Evolutionary conservation across 1,140 invertebrate genomes (phyloP).

Genomic region (Pseudomyrmex flavicornis): DNA sequence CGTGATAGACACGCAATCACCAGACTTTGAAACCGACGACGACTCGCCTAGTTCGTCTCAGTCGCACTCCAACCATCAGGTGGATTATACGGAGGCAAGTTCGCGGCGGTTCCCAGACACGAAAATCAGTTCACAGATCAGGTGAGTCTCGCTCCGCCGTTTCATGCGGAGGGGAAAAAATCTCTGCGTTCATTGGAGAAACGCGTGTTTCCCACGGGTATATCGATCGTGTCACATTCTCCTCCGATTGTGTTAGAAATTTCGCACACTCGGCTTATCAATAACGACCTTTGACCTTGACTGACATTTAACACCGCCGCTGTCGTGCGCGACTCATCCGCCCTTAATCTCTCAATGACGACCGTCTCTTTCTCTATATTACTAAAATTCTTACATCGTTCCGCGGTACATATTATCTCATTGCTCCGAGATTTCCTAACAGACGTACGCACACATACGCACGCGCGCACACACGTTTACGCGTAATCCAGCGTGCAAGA

Average conservation of each 20-base stretch:
- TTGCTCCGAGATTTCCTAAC: background rate
- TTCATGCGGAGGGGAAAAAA: background rate
- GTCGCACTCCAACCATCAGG: constrained; percentile 67
- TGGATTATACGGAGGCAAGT: background rate
- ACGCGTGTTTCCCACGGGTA: background rate
- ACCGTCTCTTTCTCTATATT: background rate
- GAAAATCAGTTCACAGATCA: constrained; percentile 30
- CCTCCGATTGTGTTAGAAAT: background rate
- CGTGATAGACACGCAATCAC: constrained; percentile 16
- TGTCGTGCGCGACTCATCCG: background rate
- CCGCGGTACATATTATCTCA: background rate
- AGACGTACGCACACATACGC: background rate
- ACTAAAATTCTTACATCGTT: too few relatives aligned
- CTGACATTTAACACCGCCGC: constrained; percentile 71
- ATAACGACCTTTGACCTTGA: constrained; percentile 74
- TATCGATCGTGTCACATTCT: background rate
- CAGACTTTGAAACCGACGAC: constrained; percentile 70
- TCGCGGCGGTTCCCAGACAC: background rate
- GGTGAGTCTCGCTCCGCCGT: constrained; percentile 49
- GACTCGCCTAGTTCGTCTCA: constrained; percentile 60
- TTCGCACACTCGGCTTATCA: constrained; percentile 35
- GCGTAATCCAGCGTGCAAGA: background rate
- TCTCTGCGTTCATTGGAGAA: background rate
- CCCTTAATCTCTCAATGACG: background rate
- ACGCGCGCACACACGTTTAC: too few relatives aligned